Evolutionary conservation across 2,888 invertebrate genomes (phyloP), one percentile per base, ranked within the genome.

Genomic region (Eucriotettix oculatus): DNA sequence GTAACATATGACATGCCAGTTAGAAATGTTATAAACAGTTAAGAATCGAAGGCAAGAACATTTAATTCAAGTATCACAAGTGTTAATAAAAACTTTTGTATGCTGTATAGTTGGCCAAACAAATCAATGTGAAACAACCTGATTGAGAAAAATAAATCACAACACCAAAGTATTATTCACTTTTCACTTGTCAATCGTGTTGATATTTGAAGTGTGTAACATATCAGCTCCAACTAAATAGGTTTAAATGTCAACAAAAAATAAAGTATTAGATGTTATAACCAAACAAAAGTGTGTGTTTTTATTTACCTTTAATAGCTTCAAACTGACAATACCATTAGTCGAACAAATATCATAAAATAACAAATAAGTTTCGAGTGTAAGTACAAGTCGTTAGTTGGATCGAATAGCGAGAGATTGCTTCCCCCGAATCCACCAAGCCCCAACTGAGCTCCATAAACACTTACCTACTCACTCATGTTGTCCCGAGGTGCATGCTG

Each of bases 391-490:
- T 44, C 61, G 53, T 58, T 57, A 54, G 58, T 61, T 44, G 62
- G 55, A 52, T 53, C 60, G 61, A 63, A 58, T 65, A 56, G 62
- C 58, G 57, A 58, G 54, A 56, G 62, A 63, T 65, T 64, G 64
- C 63, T 63, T 60, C 63, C 61, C 61, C 64, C 62, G 61, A 64
- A 64, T 65, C 61, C 62, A 66, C 66, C 65, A 65, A 66, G 64
- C 63, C 64, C 65, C 63, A 57, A 66, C 66, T 66, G 66, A 66
- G 64, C 64, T 64, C 64, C 64, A 65, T 66, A 65, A 63, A 61
- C 63, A 66, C 66, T 66, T 66, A 66, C 66, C 66, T 66, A 66
- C 64, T 58, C 64, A 62, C 65, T 66, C 66, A 66, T 66, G 66
- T 66, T 66, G 66, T 61, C 63, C 61, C 61, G 65, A 59, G 65